These are phyloP conservation scores for Drosophila subquinaria DNA, from an alignment of 2,888 invertebrate species.

Conservation along the genomic window DNA sequence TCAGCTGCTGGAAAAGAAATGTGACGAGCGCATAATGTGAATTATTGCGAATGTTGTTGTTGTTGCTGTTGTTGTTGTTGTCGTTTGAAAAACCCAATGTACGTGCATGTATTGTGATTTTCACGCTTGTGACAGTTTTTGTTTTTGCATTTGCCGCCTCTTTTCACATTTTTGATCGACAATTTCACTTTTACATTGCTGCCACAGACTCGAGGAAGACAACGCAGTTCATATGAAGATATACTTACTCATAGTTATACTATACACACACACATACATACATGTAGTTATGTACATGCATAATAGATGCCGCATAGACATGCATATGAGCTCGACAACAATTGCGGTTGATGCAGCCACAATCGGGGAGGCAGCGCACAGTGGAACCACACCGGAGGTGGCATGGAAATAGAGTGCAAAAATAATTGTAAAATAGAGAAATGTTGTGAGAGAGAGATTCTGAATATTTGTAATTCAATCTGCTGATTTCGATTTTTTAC, in stretches of 20 bases:
- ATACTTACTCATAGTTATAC: constrained; percentile 9
- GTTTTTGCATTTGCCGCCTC: constrained; percentile 48
- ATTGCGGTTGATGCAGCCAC: constrained; percentile 59
- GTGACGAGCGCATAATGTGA: constrained; percentile 56
- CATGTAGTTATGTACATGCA: constrained; percentile 26
- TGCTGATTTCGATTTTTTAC: not conserved
- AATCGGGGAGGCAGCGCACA: constrained; percentile 7
- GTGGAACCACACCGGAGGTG: not conserved
- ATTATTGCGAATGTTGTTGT: constrained; percentile 50
- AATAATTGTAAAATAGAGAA: not conserved
- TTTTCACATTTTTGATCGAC: constrained; percentile 72
- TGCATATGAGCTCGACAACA: constrained; percentile 63
- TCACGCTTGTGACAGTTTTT: constrained; percentile 71
- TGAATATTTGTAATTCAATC: not conserved
- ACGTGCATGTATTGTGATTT: constrained; percentile 37
- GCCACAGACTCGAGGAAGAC: constrained; percentile 50
- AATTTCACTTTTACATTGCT: constrained; percentile 73
- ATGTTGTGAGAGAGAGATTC: not conserved
- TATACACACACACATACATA: constrained; percentile 3
- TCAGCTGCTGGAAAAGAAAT: constrained; percentile 51
- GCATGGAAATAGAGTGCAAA: not conserved
- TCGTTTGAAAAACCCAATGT: constrained; percentile 54
- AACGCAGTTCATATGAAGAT: constrained; percentile 16
- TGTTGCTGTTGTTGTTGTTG: constrained; percentile 27
- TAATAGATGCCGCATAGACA: constrained; percentile 35